Evolutionary conservation across 2,797 vertebrate species (phyloP).

Genomic region (Cichlasoma orientale): DNA sequence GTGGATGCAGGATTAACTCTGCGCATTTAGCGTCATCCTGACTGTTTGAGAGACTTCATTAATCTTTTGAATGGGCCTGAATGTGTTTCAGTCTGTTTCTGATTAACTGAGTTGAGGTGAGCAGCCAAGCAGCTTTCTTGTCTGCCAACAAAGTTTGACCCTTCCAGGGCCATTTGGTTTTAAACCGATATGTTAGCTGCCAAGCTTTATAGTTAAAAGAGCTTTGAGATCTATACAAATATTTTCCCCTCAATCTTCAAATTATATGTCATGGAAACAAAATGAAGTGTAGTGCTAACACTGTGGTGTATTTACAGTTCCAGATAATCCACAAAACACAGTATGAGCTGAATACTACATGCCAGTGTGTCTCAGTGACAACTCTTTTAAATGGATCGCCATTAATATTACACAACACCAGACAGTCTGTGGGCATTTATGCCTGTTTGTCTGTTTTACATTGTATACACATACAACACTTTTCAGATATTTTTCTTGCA

Average conservation of each 20-base stretch:
- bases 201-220: slow-evolving; percentile 49
- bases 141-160: slow-evolving; percentile 62
- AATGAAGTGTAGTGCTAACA: slow-evolving; percentile 23
- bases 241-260: slow-evolving; percentile 24
- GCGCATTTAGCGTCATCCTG: neutral
- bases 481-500: neutral
- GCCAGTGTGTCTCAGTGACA: neutral
- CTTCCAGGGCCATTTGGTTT: slow-evolving; percentile 56
- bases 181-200: slow-evolving; percentile 49
- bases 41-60: slow-evolving; percentile 42
- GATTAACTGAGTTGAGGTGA: slow-evolving; percentile 68
- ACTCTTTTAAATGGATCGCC: neutral
- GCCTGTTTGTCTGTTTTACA: neutral
- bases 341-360: slow-evolving; percentile 2
- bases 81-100: slow-evolving; percentile 70
- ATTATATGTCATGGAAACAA: slow-evolving; percentile 43
- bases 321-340: slow-evolving; percentile 11
- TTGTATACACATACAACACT: neutral
- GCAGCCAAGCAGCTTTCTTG: slow-evolving; percentile 57
- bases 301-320: slow-evolving; percentile 3
- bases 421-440: slow-evolving; percentile 21
- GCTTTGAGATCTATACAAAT: slow-evolving; percentile 34
- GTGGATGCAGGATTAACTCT: neutral
- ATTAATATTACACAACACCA: slow-evolving; percentile 11
- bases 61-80: slow-evolving; percentile 25